Evolutionary conservation across 2,888 invertebrate species (phyloP).

Genomic region (Xanthia togata): DNA sequence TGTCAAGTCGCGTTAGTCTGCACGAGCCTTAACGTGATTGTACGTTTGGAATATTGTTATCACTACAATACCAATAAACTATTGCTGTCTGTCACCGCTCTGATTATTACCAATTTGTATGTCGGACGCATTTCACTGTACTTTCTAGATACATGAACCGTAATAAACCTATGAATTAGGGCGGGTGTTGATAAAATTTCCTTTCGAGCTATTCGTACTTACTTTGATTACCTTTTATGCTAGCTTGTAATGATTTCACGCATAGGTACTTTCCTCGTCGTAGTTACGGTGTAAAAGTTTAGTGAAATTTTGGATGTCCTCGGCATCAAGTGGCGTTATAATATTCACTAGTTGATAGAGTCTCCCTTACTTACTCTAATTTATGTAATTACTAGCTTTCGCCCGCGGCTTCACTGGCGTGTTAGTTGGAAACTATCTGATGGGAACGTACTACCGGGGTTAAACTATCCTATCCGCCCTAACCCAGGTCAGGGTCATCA

Average conservation of each 20-base stretch:
- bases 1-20: no score
- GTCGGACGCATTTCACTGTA: constrained; percentile 67
- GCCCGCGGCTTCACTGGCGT: no score
- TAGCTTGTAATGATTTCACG: neutral
- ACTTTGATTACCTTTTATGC: neutral
- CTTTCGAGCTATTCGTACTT: neutral
- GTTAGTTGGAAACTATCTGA: neutral
- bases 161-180: constrained; percentile 29
- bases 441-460: neutral
- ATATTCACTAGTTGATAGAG: neutral
- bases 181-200: neutral
- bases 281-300: no score
- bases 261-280: neutral
- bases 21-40: neutral
- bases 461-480: neutral
- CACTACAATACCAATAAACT: constrained; percentile 50
- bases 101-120: constrained; percentile 69
- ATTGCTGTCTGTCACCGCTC: constrained; percentile 63
- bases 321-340: neutral
- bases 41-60: constrained; percentile 52
- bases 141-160: constrained; percentile 66
- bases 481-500: neutral
- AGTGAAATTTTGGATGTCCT: neutral
- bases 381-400: neutral
- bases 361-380: no score